Conservation (phyloP, 2,797 vertebrate species). For the Schizothorax lantsangensis region DNA sequence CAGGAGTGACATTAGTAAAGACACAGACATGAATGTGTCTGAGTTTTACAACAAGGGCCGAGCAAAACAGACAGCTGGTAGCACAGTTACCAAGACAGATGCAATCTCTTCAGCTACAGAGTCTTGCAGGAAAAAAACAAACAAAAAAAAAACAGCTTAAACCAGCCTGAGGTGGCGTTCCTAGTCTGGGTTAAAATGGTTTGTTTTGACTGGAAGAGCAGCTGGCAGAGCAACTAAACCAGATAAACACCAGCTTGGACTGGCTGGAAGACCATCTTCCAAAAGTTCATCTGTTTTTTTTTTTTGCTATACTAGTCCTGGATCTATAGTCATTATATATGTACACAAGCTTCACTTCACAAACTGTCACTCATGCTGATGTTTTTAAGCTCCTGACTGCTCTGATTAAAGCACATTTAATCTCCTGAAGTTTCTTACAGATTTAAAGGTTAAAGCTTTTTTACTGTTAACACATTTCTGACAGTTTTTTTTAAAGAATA, state of each 20-base stretch:
- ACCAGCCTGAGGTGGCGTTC: background rate
- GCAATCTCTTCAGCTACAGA: constrained; percentile 2
- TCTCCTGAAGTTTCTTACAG: constrained; percentile 15
- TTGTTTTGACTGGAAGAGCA: constrained; percentile 12
- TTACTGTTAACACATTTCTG: constrained; percentile 7
- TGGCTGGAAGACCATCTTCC: background rate
- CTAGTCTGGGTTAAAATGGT: background rate
- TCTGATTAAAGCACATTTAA: constrained; percentile 29
- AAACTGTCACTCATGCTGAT: constrained; percentile 1
- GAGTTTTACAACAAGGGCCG: constrained; percentile 9
- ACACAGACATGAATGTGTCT: constrained; percentile 45
- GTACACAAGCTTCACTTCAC: constrained; percentile 10
- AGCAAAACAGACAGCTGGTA: constrained; percentile 42
- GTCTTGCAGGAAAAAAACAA: background rate
- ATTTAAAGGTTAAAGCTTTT: constrained; percentile 39
- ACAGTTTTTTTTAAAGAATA: background rate
- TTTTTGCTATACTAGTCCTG: background rate
- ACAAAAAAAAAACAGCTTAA: background rate
- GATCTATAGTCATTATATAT: constrained; percentile 12
- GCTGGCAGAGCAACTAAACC: background rate
- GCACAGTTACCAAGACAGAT: constrained; percentile 19
- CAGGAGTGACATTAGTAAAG: constrained; percentile 45
- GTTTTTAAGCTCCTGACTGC: constrained; percentile 15
- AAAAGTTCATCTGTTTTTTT: too few relatives aligned
- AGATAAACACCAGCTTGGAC: constrained; percentile 6